Conservation (phyloP, 2,888 invertebrate species). For the Drepana falcataria region DNA sequence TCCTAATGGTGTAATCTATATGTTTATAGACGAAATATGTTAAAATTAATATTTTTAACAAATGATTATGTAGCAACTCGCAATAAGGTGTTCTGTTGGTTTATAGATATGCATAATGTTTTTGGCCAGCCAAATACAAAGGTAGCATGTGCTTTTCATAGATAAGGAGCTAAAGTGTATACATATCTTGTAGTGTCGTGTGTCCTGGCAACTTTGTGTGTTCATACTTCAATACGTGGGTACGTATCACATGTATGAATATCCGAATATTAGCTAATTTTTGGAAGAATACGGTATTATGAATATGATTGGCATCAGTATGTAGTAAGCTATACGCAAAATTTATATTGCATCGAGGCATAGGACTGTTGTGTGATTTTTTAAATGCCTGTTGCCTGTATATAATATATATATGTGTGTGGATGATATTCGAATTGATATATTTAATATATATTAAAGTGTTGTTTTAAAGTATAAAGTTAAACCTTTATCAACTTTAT, state of each 20-base stretch:
- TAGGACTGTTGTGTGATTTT: not conserved
- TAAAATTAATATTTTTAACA: not conserved
- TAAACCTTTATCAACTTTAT: constrained; percentile 1
- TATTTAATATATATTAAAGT: constrained; percentile 3
- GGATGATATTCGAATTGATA: not conserved
- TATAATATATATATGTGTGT: constrained; percentile 3
- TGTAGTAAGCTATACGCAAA: constrained; percentile 1
- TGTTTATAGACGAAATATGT: not conserved
- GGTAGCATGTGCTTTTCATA: no score
- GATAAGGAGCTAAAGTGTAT: no score
- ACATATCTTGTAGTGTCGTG: no score
- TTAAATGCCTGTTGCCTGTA: not conserved
- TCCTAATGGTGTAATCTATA: not conserved
- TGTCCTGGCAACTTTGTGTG: no score
- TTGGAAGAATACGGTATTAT: not conserved
- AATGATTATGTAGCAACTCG: not conserved
- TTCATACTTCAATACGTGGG: no score
- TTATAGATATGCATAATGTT: not conserved
- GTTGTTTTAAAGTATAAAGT: constrained; percentile 8
- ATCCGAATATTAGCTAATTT: no score
- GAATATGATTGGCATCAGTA: not conserved
- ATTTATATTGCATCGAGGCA: not conserved
- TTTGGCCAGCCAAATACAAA: not conserved
- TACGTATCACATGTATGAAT: no score
- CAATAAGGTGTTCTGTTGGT: no score